Conservation (phyloP, 1,140 invertebrate species). For the Polypedilum vanderplanki region DNA sequence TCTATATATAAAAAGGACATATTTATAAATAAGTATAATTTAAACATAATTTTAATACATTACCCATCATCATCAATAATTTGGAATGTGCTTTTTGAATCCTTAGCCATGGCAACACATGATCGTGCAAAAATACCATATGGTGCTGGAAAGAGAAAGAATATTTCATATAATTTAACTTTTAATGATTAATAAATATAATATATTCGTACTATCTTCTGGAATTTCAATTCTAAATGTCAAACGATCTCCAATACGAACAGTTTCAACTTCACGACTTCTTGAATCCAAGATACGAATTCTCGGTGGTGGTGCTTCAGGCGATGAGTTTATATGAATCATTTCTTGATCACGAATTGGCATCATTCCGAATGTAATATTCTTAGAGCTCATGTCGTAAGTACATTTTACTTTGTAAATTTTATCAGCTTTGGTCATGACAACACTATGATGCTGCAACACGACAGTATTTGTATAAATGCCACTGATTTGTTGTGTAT, state of each 20-base stretch:
- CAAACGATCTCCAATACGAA: conserved; percentile 87
- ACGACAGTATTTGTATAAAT: conserved; percentile 93
- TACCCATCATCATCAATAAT: conserved; percentile 92
- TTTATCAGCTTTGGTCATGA: conserved; percentile 94
- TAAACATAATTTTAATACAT: conserved; percentile 34
- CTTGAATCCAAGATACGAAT: conserved; percentile 82
- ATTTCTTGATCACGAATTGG: conserved; percentile 90
- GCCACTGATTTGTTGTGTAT: conserved; percentile 83
- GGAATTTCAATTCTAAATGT: conserved; percentile 94
- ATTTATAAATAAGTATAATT: conserved; percentile 22
- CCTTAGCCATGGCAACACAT: conserved; percentile 94
- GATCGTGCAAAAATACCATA: conserved; percentile 93
- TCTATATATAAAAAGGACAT: conserved; percentile 44
- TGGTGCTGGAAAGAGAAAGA: conserved; percentile 63
- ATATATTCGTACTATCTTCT: conserved; percentile 74
- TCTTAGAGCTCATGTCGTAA: conserved; percentile 93
- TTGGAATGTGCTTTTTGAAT: conserved; percentile 90
- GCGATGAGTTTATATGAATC: conserved; percentile 90
- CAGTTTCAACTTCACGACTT: conserved; percentile 83
- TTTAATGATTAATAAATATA: conserved; percentile 30
- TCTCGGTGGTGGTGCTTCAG: conserved; percentile 87
- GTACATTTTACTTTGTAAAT: conserved; percentile 96
- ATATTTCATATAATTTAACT: background rate
- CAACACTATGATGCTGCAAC: conserved; percentile 89
- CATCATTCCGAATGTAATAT: conserved; percentile 96